A percentile compares a stretch with the other conserved stretches of the same genome.
Evolutionary conservation across 2,113 vertebrate genomes (phyloP).

Genomic region (Vulpes ferrilata): DNA sequence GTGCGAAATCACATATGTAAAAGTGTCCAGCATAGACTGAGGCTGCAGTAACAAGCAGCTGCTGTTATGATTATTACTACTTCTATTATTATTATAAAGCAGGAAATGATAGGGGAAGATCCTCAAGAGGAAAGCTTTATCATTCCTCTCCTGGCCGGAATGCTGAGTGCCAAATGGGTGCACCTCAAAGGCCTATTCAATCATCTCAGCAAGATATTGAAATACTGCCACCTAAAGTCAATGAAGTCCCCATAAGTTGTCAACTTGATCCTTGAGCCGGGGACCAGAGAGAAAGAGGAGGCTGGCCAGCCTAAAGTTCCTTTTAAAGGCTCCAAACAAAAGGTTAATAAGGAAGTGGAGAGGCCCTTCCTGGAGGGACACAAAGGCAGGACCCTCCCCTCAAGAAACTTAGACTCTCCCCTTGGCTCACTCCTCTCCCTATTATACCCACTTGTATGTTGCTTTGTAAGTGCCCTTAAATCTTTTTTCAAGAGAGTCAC

Average conservation of each 20-base stretch:
- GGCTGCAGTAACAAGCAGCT: background rate
- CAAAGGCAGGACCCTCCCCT: slow-evolving; percentile 66
- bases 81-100: background rate
- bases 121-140: background rate
- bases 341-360: slow-evolving; percentile 63
- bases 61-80: background rate
- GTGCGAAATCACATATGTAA: background rate
- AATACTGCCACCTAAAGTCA: slow-evolving; percentile 47
- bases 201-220: slow-evolving; percentile 55
- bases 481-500: slow-evolving; percentile 62
- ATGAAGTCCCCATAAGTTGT: slow-evolving; percentile 47
- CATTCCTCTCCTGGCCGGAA: background rate
- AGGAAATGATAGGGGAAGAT: background rate
- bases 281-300: slow-evolving; percentile 47
- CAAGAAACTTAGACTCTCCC: slow-evolving; percentile 72
- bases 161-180: background rate
- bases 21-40: background rate
- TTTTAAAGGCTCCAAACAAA: slow-evolving; percentile 65
- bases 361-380: slow-evolving; percentile 26
- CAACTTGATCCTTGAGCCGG: slow-evolving; percentile 48
- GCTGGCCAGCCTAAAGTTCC: background rate
- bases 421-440: background rate
- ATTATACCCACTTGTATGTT: slow-evolving; percentile 49
- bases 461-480: slow-evolving; percentile 66
- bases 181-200: slow-evolving; percentile 36